Evolutionary conservation across 2,888 invertebrate species (phyloP), one percentile per base, ranked within the genome.

Genomic region (Gonocerus acuteangulatus): DNA sequence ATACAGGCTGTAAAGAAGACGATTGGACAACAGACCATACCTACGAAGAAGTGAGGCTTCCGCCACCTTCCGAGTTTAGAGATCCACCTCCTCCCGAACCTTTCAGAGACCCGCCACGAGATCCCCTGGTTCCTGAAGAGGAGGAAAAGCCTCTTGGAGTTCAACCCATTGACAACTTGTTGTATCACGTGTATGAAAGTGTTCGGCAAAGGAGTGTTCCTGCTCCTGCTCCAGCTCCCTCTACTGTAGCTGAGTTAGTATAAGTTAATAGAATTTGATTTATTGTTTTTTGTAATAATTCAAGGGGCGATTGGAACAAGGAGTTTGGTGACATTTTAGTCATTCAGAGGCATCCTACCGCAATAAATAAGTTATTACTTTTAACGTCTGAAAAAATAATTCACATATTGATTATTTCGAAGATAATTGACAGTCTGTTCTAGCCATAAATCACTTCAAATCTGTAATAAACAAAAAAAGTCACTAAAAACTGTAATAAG

Each of bases 21-120:
- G 64, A 60, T 39, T 65, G 64, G 64, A 62, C 36, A 11, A 49
- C 21, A 34, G 67, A 68, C 7, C 67, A 69, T 23, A 66, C 66
- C 16, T 69, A 69, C 52, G 69, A 82, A 42, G 83, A 86, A 70
- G 84, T 86, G 1, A 76, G 80, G 23, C 74, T 86, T 63, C 89
- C 88, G 23, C 90, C 90, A 0, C 90, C 90, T 1, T 86, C 88
- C 71, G 88, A 89, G 74, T 90, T 90, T 71, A 82, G 87, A 72
- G 89, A 89, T 74, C 85, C 86, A 18, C 84, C 87, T 42, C 88
- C 88, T 7, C 87, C 86, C 0, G 86, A 86, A 59, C 72, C 71
- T 47, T 70, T 74, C 75, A 57, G 75, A 74, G 58, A 77, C 75
- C 32, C 73, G 74, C 64, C 78, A 76, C 68, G 72, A 75, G 65